Conservation (phyloP, 2,113 vertebrate genomes). For the Condylura cristata region DNA sequence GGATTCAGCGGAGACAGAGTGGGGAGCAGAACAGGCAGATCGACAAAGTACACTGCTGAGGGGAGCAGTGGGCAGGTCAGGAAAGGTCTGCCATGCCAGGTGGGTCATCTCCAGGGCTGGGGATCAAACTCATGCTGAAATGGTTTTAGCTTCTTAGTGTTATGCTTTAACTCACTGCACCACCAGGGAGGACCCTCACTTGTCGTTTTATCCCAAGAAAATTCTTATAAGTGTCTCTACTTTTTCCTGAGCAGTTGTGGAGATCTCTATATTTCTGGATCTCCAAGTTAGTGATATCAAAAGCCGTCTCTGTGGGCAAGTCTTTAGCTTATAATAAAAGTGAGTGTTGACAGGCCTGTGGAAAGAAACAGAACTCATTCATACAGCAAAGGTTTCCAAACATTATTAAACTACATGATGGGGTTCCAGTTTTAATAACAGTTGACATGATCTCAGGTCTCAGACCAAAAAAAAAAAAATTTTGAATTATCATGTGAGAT, state of each 20-base stretch:
- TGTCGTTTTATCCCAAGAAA: too few relatives aligned
- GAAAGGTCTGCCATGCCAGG: too few relatives aligned
- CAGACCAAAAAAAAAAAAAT: not conserved
- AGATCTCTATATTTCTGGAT: not conserved
- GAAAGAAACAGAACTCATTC: not conserved
- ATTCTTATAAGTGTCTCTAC: not conserved
- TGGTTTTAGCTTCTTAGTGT: too few relatives aligned
- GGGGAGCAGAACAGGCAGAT: too few relatives aligned
- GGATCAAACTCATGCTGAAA: too few relatives aligned
- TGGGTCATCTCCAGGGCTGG: too few relatives aligned
- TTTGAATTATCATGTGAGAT: not conserved
- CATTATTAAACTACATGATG: not conserved
- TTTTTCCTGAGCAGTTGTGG: not conserved
- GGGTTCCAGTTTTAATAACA: not conserved
- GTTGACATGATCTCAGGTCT: not conserved
- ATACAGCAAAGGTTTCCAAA: not conserved
- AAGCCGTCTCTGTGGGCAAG: not conserved
- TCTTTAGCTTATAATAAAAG: not conserved
- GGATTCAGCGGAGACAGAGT: too few relatives aligned
- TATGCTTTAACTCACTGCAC: too few relatives aligned
- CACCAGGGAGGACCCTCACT: too few relatives aligned
- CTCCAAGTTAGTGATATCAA: not conserved
- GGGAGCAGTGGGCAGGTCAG: too few relatives aligned
- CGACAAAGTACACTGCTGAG: too few relatives aligned
- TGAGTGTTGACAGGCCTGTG: not conserved